phyloP scores from a whole-genome alignment of 2,888 invertebrate species.

The Linnaemya tessellans region DNA sequence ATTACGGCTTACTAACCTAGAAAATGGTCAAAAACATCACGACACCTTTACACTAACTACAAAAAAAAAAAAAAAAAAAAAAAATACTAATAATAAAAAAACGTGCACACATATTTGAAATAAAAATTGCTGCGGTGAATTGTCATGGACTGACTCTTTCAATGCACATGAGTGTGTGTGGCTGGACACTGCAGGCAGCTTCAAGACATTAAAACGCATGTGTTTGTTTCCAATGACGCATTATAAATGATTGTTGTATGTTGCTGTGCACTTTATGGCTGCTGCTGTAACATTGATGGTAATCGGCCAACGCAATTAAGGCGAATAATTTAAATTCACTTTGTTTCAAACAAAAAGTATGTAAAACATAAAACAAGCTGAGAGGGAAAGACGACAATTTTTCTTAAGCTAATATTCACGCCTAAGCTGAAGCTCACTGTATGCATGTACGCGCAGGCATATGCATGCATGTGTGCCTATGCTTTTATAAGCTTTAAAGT shows the following conservation, averaged over 20 bases:
- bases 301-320: background rate
- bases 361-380: background rate
- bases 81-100: too few species aligned
- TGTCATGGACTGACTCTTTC: constrained; percentile 30
- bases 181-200: constrained; percentile 17
- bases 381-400: background rate
- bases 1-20: constrained; percentile 74
- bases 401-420: background rate
- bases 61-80: background rate
- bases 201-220: constrained; percentile 30
- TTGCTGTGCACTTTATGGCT: background rate
- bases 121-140: constrained; percentile 15
- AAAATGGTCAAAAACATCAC: constrained; percentile 72
- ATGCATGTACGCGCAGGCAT: background rate
- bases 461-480: background rate
- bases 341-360: background rate
- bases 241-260: constrained; percentile 41
- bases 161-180: background rate
- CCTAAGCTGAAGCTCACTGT: background rate
- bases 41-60: constrained; percentile 50
- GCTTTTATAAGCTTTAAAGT: constrained; percentile 4
- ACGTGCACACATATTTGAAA: constrained; percentile 14
- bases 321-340: constrained; percentile 1
- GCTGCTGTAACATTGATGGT: constrained; percentile 13
- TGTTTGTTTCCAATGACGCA: constrained; percentile 29